phyloP scores from a whole-genome alignment of 2,797 vertebrate genomes.

The Coracias cyanogaster region DNA sequence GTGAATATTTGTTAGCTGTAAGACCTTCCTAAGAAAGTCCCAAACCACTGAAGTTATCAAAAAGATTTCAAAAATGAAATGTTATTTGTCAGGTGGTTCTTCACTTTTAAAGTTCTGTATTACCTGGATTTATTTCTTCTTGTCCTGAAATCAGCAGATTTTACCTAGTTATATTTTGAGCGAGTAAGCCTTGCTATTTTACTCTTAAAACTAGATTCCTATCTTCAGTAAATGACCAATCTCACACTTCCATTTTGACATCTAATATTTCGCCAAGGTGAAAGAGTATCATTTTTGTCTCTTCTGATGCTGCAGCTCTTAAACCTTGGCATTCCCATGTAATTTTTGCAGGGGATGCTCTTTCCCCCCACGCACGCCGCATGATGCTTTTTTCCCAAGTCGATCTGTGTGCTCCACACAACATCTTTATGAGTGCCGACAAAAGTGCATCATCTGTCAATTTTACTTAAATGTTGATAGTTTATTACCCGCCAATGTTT shows the following conservation, averaged over 20 bases:
- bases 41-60: constrained; percentile 3
- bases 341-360: not conserved
- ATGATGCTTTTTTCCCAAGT: not conserved
- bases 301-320: not conserved
- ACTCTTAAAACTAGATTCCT: not conserved
- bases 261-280: not conserved
- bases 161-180: not conserved
- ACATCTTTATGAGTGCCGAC: not conserved
- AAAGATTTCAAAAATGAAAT: not conserved
- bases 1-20: not conserved
- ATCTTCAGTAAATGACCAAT: not conserved
- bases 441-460: not conserved
- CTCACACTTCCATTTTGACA: not conserved
- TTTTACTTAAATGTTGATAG: not conserved
- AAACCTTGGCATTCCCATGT: not conserved
- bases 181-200: not conserved
- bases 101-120: not conserved
- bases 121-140: not conserved
- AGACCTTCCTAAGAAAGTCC: not conserved
- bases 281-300: not conserved
- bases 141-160: not conserved
- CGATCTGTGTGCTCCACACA: not conserved
- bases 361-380: fast-evolving
- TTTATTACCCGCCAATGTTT: not conserved
- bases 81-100: not conserved